A percentile compares a stretch with the other conserved stretches of the same genome.
These are phyloP conservation scores for Pollenia labialis DNA, from an alignment of 2,888 invertebrate species.

Conservation along the genomic window DNA sequence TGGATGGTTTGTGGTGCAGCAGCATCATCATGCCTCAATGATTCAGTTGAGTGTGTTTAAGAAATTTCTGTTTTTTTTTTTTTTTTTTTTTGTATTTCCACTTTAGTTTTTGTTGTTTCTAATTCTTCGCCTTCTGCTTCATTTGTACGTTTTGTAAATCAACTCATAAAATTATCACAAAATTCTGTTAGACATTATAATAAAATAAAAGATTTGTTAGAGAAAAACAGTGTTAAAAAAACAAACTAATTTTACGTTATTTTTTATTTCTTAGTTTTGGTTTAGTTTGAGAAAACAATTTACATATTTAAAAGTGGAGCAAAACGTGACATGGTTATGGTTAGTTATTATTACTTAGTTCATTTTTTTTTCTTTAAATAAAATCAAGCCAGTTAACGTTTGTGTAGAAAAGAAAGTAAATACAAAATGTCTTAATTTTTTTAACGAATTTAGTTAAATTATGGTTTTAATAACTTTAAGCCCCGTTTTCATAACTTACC, in stretches of 20 bases:
- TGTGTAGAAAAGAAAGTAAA: slow-evolving; percentile 16
- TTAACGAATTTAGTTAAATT: background rate
- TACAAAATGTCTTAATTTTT: background rate
- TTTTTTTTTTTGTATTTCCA: slow-evolving; percentile 31
- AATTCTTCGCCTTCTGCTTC: background rate
- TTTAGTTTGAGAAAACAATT: slow-evolving; percentile 54
- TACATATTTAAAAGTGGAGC: slow-evolving; percentile 61
- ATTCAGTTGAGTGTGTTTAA: background rate
- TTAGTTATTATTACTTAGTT: background rate
- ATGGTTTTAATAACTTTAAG: background rate
- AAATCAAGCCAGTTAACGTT: background rate
- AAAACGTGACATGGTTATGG: slow-evolving; percentile 57
- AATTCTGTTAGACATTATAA: slow-evolving; percentile 54
- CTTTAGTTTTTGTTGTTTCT: slow-evolving; percentile 16
- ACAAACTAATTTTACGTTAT: background rate
- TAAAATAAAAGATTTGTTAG: slow-evolving; percentile 33
- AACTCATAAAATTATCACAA: slow-evolving; percentile 62
- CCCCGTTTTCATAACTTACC: no score
- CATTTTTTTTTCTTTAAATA: background rate
- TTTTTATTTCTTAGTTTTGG: background rate
- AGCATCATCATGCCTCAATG: slow-evolving; percentile 43
- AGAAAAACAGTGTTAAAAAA: background rate
- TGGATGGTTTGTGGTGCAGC: slow-evolving; percentile 33
- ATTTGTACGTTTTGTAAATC: slow-evolving; percentile 48
- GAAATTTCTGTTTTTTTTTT: slow-evolving; percentile 23